Base-by-base conservation (phyloP, 2,888 invertebrate species). In the Spodoptera exigua region DNA sequence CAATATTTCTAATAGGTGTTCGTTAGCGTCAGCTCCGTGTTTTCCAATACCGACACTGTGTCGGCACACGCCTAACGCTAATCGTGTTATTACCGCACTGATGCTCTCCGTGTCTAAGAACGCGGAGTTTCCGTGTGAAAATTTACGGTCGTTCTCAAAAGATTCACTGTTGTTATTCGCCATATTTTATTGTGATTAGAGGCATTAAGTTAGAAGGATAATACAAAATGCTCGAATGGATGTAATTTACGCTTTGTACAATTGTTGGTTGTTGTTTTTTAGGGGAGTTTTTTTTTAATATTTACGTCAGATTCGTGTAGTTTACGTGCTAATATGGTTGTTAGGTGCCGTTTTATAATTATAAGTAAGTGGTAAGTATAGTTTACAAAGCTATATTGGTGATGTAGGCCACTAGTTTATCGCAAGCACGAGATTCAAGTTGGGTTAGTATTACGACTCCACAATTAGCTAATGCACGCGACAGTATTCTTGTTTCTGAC, bases 391-490 rank as follows among this genome's bases (percentile, higher is more conserved):
- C 13, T 5, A 41, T 18, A 10, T 12, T 11, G 10, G n/a, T 27
- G 4, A 63, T 63, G 41, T 69, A 73, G 69, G 69, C 47, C 74
- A 13, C 3, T 37, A 37, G 34, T 14, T 63, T 45, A 55, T 21
- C 21, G 36, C 36, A 37, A 55, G 51, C 54, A 72, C 61, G 70
- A 74, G 62, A 61, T 56, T 35, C 56, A 39, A 13, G 37, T 54
- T 14, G 35, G 40, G 36, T 51, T 47, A 55, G 44, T 48, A 52
- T 43, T 47, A 43, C 10, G 43, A 51, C 18, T 43, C 12, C 27
- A 44, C 43, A 74, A 61, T 74, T 59, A 47, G 37, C 59, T 70
- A 21, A 16, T 39, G 56, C 70, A 72, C 64, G 74, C 74, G 44
- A 74, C 60, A 49, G 39, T 45, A 18, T 46, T 51, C 35, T 32